Evolutionary conservation across 2,113 vertebrate species (phyloP).

Genomic region (Ctenodactylus gundi): DNA sequence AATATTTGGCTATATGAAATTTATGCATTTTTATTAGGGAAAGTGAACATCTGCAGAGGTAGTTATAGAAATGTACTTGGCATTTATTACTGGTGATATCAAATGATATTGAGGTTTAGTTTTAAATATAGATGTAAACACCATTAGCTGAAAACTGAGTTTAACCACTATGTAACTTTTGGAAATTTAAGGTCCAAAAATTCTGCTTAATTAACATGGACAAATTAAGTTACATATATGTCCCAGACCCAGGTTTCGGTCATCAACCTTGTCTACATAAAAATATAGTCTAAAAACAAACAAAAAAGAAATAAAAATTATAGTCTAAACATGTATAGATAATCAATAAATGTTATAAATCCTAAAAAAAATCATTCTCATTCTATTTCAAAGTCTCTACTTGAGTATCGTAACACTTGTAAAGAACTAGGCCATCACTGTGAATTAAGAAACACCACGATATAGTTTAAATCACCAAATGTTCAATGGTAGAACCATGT

Average conservation of each 20-base stretch:
- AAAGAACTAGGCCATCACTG: background rate
- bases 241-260: background rate
- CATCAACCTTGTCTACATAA: background rate
- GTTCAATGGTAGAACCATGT: background rate
- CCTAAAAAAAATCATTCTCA: background rate
- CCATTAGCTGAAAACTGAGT: background rate
- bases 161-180: background rate
- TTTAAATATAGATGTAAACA: background rate
- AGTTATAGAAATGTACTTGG: background rate
- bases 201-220: background rate
- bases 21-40: background rate
- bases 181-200: constrained; percentile 6
- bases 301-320: background rate
- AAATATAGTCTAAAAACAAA: background rate
- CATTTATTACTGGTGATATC: background rate
- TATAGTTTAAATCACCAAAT: background rate
- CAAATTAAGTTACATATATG: background rate
- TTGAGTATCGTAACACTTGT: background rate
- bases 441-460: background rate
- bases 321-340: background rate
- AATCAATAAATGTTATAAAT: background rate
- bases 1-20: background rate
- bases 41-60: background rate
- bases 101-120: constrained; percentile 23
- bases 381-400: background rate